A percentile compares a stretch with the other conserved stretches of the same genome.
phyloP scores from a whole-genome alignment of 2,113 vertebrate species.

The Catharus bicknelli region DNA sequence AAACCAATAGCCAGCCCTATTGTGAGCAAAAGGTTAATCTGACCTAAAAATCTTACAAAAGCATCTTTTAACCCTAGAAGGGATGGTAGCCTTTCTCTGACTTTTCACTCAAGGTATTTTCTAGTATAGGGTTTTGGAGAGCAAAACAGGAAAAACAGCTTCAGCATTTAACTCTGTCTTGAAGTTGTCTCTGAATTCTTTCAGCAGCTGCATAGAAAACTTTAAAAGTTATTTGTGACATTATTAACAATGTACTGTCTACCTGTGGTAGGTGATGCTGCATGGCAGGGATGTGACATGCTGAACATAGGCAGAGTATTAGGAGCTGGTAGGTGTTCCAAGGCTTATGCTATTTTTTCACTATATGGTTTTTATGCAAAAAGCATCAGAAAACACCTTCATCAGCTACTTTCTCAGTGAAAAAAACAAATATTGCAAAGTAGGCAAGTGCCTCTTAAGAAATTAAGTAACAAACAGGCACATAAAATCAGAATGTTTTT shows the following conservation, averaged over 20 bases:
- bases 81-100: slow-evolving; percentile 45
- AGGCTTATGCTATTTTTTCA: background rate
- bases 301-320: background rate
- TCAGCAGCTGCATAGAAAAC: background rate
- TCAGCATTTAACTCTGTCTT: slow-evolving; percentile 46
- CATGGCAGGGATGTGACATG: background rate
- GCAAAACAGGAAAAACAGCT: slow-evolving; percentile 57
- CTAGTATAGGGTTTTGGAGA: slow-evolving; percentile 59
- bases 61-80: slow-evolving; percentile 78
- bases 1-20: slow-evolving; percentile 72
- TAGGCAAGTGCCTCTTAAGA: background rate
- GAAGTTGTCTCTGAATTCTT: slow-evolving; percentile 38
- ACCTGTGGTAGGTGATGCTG: background rate
- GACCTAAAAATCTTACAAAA: slow-evolving; percentile 80
- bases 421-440: background rate
- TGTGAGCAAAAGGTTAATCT: slow-evolving; percentile 82
- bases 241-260: background rate
- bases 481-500: background rate
- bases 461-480: background rate
- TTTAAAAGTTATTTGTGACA: background rate
- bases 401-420: background rate
- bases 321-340: background rate
- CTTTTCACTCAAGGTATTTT: slow-evolving; percentile 66
- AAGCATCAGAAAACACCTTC: background rate
- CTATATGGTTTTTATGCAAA: background rate